Conservation (phyloP, 2,113 vertebrate genomes). For the Monarcha castaneiventris region DNA sequence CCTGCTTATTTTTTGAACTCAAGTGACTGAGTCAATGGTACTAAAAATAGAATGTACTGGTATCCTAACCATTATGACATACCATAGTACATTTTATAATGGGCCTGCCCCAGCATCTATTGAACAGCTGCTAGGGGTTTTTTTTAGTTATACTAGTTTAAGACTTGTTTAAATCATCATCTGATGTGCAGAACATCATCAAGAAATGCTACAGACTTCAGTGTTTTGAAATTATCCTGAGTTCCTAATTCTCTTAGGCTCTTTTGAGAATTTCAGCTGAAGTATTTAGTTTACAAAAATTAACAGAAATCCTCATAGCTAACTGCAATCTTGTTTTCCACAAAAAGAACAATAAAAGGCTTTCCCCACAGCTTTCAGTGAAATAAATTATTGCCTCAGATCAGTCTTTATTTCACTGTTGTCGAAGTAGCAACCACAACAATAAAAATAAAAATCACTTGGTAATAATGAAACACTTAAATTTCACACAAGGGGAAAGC, state of each 20-base stretch:
- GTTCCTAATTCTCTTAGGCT: background rate
- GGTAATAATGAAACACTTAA: background rate
- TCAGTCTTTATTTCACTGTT: background rate
- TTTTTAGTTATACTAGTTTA: slow-evolving; percentile 51
- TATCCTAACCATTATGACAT: slow-evolving; percentile 66
- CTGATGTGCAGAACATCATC: background rate
- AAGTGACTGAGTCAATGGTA: slow-evolving; percentile 66
- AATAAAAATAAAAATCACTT: background rate
- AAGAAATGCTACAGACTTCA: background rate
- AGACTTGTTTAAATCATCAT: slow-evolving; percentile 46
- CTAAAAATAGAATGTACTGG: slow-evolving; percentile 53
- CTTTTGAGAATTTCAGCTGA: background rate
- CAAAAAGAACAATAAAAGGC: background rate
- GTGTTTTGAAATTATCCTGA: background rate
- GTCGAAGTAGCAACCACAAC: background rate
- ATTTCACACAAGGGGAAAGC: background rate
- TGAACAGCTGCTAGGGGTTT: slow-evolving; percentile 63
- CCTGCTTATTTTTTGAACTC: slow-evolving; percentile 48
- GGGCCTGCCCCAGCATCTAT: slow-evolving; percentile 59
- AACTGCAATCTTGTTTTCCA: background rate
- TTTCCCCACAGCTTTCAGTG: background rate
- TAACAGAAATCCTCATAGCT: background rate
- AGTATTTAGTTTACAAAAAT: background rate
- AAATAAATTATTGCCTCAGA: background rate
- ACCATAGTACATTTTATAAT: slow-evolving; percentile 70